phyloP scores from a whole-genome alignment of 2,888 invertebrate genomes.

The Mamestra brassicae region DNA sequence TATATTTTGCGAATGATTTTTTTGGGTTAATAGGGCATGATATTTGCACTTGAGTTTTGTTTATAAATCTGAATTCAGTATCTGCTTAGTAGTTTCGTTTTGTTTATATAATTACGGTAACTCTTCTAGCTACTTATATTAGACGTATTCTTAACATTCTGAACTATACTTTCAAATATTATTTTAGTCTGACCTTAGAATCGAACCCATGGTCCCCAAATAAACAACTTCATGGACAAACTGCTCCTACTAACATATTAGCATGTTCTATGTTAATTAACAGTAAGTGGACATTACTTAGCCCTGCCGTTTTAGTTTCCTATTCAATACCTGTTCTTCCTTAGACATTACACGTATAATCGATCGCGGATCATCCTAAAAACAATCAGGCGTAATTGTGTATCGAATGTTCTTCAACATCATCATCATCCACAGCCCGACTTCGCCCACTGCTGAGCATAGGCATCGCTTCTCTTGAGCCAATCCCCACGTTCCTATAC shows the following conservation, averaged over 20 bases:
- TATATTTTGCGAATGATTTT: not conserved
- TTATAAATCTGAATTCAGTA: not conserved
- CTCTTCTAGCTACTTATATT: not conserved
- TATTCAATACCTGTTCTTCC: slow-evolving; percentile 62
- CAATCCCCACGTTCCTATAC: too few relatives aligned
- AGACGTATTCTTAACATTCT: not conserved
- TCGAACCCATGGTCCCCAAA: not conserved
- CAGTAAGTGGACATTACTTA: not conserved
- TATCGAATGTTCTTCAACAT: slow-evolving; percentile 39
- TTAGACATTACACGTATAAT: slow-evolving; percentile 16
- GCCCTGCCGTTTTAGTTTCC: slow-evolving; percentile 23
- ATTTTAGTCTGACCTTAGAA: not conserved
- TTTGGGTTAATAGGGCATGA: too few relatives aligned
- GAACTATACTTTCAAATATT: not conserved
- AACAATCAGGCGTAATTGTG: slow-evolving; percentile 41
- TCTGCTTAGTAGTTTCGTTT: not conserved
- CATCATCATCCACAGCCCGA: too few relatives aligned
- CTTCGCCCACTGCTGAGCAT: too few relatives aligned
- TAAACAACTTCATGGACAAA: slow-evolving; percentile 7
- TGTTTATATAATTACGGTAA: not conserved
- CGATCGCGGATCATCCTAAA: slow-evolving; percentile 35
- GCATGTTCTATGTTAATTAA: slow-evolving; percentile 16
- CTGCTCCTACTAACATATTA: slow-evolving; percentile 22
- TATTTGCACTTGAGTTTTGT: too few relatives aligned
- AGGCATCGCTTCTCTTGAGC: too few relatives aligned